These are phyloP conservation scores for Tiliqua scincoides DNA, from an alignment of 2,113 vertebrate species.

Conservation along the genomic window DNA sequence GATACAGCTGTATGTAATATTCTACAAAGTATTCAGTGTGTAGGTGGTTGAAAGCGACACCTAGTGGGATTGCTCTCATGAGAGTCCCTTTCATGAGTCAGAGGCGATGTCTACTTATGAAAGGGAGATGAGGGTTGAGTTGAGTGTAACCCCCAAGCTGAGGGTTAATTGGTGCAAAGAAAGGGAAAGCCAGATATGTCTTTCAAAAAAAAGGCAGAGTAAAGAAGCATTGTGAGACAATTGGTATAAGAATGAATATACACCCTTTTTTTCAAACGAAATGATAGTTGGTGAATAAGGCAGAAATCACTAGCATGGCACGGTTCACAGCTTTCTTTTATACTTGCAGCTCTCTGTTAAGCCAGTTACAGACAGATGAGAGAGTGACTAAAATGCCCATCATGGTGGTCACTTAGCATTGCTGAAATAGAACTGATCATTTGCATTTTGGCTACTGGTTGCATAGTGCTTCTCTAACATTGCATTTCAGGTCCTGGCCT, in stretches of 20 bases:
- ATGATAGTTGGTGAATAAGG: neutral
- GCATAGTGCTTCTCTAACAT: fast-evolving
- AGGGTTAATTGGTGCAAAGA: neutral
- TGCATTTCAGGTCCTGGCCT: conserved; percentile 88
- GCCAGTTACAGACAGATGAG: fast-evolving
- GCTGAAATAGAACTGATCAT: neutral
- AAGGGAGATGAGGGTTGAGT: too few relatives aligned
- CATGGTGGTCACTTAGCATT: neutral
- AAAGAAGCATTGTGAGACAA: neutral
- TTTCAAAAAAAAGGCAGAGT: neutral
- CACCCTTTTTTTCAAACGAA: neutral
- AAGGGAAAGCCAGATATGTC: fast-evolving
- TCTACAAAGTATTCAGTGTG: too few relatives aligned
- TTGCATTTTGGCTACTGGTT: neutral
- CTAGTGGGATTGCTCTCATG: too few relatives aligned
- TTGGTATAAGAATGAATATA: too few relatives aligned
- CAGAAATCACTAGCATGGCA: neutral
- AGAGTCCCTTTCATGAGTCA: too few relatives aligned
- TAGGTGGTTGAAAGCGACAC: too few relatives aligned
- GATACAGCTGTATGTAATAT: too few relatives aligned
- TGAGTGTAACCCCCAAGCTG: too few relatives aligned
- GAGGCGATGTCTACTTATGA: too few relatives aligned
- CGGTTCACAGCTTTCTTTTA: neutral
- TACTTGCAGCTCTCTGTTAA: neutral
- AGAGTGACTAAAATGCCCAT: neutral